Conservation (phyloP, 2,113 vertebrate genomes). For the Labeo rohita region DNA sequence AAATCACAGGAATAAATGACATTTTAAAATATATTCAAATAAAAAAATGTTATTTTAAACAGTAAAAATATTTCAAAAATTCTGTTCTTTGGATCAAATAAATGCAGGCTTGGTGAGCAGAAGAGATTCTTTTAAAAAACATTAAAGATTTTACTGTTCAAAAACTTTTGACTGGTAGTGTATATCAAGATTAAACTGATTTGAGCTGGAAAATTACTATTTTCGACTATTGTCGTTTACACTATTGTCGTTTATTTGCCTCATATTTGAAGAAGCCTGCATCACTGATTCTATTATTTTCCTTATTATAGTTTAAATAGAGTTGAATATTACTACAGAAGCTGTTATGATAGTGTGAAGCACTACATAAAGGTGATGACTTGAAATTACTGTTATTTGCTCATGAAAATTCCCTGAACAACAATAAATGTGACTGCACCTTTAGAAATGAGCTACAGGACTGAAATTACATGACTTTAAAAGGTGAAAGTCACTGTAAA, state of each 20-base stretch:
- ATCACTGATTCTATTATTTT: not conserved
- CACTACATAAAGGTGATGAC: not conserved
- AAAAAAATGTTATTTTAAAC: too few relatives aligned
- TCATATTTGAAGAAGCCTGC: not conserved
- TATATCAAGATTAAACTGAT: not conserved
- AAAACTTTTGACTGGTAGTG: too few relatives aligned
- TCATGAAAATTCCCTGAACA: not conserved
- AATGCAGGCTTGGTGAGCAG: too few relatives aligned
- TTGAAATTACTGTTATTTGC: not conserved
- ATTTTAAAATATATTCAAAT: too few relatives aligned
- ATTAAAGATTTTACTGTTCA: too few relatives aligned
- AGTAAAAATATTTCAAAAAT: too few relatives aligned
- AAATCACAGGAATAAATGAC: too few relatives aligned
- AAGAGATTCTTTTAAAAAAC: too few relatives aligned
- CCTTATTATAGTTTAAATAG: not conserved
- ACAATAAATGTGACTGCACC: not conserved
- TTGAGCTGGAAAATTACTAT: not conserved
- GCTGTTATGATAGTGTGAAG: not conserved
- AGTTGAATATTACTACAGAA: not conserved
- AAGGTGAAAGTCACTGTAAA: not conserved
- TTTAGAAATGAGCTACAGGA: not conserved
- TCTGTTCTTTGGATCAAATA: too few relatives aligned
- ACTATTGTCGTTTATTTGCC: too few relatives aligned
- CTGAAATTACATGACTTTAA: not conserved
- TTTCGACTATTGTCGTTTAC: too few relatives aligned